Base-by-base conservation (phyloP, 2,888 invertebrate genomes). In the Sarcophaga caerulescens region DNA sequence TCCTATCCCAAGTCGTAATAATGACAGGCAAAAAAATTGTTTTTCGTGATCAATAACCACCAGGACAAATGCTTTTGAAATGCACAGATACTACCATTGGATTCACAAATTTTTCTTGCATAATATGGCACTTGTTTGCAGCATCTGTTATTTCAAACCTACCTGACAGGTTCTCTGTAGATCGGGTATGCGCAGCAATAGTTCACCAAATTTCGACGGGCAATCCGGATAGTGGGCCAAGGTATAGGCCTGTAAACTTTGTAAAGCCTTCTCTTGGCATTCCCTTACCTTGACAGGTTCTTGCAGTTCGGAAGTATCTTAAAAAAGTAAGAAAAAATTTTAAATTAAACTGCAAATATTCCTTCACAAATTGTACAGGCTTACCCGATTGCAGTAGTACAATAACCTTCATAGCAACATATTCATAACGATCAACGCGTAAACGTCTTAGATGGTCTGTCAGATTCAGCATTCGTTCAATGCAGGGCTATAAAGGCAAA, bases 371-470 rank as follows among this genome's bases (percentile, higher is more conserved):
- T 35, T 35, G 6, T 8, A 2, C 2, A 10, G 10, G 8, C 91
- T 92, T 93, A 98, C 98, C 98, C 92, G 98, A 98, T 89, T 97
- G 97, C 90, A 98, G 95, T 75, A 98, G 95, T 85, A 98, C 96
- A 90, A 98, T 97, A 89, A 98, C 98, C 94, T 99, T 99, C 95
- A 99, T 96, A 89, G 98, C 98, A 89, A 98, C 98, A 93, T 98
- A 99, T 94, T 99, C 99, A 93, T 98, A 98, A 90, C 97, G 96
- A 94, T 99, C 99, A 59, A 99, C 97, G 89, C 97, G 95, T 88
- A 99, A 94, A 89, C 98, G 94, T 89, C 98, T 94, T 90, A 99
- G 94, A 93, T 98, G 98, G 92, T 98, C 98, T 0, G 98, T 98
- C 93, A 99, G 97, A 92, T 97, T 97, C 89, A 99, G 95, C 97